A percentile compares a stretch with the other conserved stretches of the same genome.
phyloP scores from a whole-genome alignment of 2,888 invertebrate species.

The Dione vanillae region DNA sequence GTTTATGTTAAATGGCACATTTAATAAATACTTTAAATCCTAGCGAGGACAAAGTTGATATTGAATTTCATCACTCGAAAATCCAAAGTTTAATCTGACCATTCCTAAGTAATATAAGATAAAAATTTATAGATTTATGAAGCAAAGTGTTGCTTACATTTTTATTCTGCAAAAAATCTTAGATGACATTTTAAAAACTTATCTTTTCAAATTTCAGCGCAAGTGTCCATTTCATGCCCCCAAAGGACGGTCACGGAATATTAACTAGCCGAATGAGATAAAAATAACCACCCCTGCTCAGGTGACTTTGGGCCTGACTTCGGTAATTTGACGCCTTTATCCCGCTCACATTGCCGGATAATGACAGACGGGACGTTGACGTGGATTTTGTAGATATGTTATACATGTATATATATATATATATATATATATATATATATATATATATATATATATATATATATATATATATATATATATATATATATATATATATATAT shows the following conservation, averaged over 20 bases:
- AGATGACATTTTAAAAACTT: slow-evolving; percentile 1
- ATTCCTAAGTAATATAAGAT: neutral
- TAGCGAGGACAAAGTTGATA: too few relatives aligned
- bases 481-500: too few relatives aligned
- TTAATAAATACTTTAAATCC: neutral
- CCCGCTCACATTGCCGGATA: slow-evolving; percentile 72
- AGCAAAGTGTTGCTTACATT: neutral
- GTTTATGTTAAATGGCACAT: too few relatives aligned
- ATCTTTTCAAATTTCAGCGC: neutral
- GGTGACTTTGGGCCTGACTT: slow-evolving; percentile 78
- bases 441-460: too few relatives aligned
- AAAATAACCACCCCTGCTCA: slow-evolving; percentile 75
- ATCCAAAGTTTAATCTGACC: too few relatives aligned
- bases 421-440: too few relatives aligned
- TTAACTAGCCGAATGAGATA: slow-evolving; percentile 74
- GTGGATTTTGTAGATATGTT: slow-evolving; percentile 5
- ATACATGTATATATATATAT: too few relatives aligned
- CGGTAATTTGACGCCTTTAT: slow-evolving; percentile 79
- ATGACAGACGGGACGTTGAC: slow-evolving; percentile 53
- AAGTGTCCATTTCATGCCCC: slow-evolving; percentile 71
- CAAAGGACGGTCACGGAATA: slow-evolving; percentile 74
- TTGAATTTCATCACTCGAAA: too few relatives aligned
- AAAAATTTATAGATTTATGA: neutral
- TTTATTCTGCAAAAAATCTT: neutral
- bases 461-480: too few relatives aligned